Conservation (phyloP, 2,113 vertebrate genomes). For the Sinocyclocheilus grahami region DNA sequence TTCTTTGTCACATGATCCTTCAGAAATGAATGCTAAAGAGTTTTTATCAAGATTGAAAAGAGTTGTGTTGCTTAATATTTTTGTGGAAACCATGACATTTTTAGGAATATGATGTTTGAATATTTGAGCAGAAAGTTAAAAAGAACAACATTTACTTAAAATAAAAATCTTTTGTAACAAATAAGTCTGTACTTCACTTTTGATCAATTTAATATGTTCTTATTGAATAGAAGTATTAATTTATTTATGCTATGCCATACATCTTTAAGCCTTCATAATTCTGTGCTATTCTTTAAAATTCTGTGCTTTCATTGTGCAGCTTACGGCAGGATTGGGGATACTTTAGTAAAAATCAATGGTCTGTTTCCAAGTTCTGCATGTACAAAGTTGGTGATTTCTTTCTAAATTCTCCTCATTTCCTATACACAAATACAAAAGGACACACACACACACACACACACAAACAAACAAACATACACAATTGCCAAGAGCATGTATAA, state of each 20-base stretch:
- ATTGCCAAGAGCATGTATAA: not conserved
- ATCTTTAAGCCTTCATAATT: conserved; percentile 1
- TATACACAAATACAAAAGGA: not conserved
- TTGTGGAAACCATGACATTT: not conserved
- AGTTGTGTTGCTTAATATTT: not conserved
- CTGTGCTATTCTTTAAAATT: not conserved
- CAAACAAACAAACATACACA: not conserved
- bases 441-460: not conserved
- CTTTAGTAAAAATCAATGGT: not conserved
- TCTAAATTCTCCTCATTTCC: not conserved
- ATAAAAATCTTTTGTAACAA: not conserved
- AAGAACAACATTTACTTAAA: not conserved
- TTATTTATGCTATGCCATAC: accelerated
- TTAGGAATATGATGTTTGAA: not conserved
- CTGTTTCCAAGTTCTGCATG: not conserved
- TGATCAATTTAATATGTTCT: not conserved
- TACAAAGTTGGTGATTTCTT: not conserved
- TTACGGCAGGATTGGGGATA: not conserved
- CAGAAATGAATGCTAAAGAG: not conserved
- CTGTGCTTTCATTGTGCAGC: not conserved
- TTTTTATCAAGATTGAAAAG: not conserved
- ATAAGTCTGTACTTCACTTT: not conserved
- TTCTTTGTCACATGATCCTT: not conserved
- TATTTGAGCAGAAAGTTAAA: not conserved
- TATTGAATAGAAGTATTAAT: not conserved